Evolutionary conservation across 2,113 vertebrate genomes (phyloP), one percentile per base, ranked within the genome.

Genomic region (Nannobrachium achirus): DNA sequence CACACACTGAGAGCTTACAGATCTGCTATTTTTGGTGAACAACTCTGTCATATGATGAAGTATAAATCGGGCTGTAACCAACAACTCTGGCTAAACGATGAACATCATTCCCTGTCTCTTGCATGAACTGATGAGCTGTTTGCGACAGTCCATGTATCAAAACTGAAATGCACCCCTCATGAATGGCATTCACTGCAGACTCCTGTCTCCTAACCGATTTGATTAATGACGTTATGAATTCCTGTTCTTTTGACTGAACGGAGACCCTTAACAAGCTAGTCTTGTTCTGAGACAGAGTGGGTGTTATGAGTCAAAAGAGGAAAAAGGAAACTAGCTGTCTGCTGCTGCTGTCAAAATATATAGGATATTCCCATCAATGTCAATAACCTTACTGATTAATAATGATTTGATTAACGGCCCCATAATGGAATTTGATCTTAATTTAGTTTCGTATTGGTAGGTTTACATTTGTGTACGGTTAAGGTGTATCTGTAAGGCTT

Each of bases 281-380:
- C 74, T 79, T 65, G 67, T 82, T 83, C 25, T 58, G 42, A 60
- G 7, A 6, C 8, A 10, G 33, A 42, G 68, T 74, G 7, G 62
- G 44, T 20, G 58, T 20, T 10, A 52, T 77, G 71, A 82, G 69
- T 77, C 77, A 74, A 51, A 76, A 41, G 20, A 71, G 44, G 68
- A 71, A 85, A 66, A 76, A 50, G 55, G 42, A 72, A 60, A 58
- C 5, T 20, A 55, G 38, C 33, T 45, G 5, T 75, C n/a, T 11
- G 25, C 39, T 50, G 1, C 51, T 33, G 25, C 25, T 33, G 25
- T 33, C 25, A 33, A 2, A 33, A 33, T 33, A 33, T 33, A 33
- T 33, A 33, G 25, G 3, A 33, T 33, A 33, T 33, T 33, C 25
- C 25, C 25, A 2, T 33, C 25, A 33, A 33, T 33, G 25, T 33